Evolutionary conservation across 2,888 invertebrate genomes (phyloP).

Genomic region (Parnassius glacialis): DNA sequence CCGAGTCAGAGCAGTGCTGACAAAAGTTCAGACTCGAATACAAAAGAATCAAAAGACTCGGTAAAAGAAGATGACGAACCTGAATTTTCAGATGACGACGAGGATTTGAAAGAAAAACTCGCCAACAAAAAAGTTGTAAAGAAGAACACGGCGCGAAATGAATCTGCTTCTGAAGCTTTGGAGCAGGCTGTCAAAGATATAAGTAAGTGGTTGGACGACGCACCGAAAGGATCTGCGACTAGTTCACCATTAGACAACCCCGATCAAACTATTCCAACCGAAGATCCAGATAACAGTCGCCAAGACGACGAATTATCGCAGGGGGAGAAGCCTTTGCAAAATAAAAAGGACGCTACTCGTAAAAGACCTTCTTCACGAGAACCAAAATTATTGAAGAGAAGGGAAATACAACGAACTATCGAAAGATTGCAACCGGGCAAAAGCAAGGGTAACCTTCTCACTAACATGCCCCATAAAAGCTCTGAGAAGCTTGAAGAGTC

Average conservation of each 20-base stretch:
- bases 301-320: constrained; percentile 66
- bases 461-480: constrained; percentile 82
- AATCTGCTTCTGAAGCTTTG: constrained; percentile 78
- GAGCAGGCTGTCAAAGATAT: constrained; percentile 91
- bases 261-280: constrained; percentile 82
- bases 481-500: constrained; percentile 81
- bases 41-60: constrained; percentile 43
- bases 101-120: constrained; percentile 45
- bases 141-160: constrained; percentile 75
- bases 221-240: constrained; percentile 87
- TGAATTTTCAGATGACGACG: constrained; percentile 40
- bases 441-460: constrained; percentile 91
- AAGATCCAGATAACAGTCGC: constrained; percentile 79
- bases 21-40: constrained; percentile 42
- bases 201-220: constrained; percentile 93
- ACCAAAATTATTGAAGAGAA: constrained; percentile 71
- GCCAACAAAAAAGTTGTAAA: constrained; percentile 59
- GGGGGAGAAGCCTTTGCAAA: constrained; percentile 55
- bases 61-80: constrained; percentile 42
- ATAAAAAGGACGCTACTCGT: constrained; percentile 68
- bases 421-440: constrained; percentile 92
- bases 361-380: constrained; percentile 73
- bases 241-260: constrained; percentile 91
- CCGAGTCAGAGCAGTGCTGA: constrained; percentile 44
- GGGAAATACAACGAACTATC: constrained; percentile 90